Percentiles rank a stretch among this genome's conserved stretches.
Evolutionary conservation across 2,113 vertebrate species (phyloP).

Genomic region (Eclectus roratus): DNA sequence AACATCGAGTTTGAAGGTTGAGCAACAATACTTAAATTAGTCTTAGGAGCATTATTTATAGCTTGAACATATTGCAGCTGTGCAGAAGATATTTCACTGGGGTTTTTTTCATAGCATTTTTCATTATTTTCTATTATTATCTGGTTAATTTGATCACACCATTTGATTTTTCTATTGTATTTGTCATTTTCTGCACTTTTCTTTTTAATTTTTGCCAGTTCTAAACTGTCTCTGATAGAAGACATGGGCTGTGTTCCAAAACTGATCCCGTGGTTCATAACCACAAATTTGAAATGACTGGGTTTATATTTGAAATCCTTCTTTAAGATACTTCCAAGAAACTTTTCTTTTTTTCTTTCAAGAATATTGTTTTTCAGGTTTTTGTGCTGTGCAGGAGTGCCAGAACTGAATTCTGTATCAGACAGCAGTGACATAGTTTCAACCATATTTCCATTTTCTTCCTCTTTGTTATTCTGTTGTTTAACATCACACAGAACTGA

Average conservation of each 20-base stretch:
- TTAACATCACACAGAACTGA: neutral
- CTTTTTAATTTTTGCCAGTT: constrained; percentile 79
- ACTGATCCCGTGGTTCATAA: constrained; percentile 53
- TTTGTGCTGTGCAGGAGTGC: constrained; percentile 6
- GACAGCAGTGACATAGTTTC: constrained; percentile 17
- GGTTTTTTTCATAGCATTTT: neutral
- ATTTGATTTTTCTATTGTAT: constrained; percentile 81
- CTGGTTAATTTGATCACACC: constrained; percentile 83
- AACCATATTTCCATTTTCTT: constrained; percentile 8
- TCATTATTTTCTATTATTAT: neutral
- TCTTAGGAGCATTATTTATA: neutral
- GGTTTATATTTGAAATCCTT: constrained; percentile 77
- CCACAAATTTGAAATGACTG: constrained; percentile 16
- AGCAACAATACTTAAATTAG: constrained; percentile 14
- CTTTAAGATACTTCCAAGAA: constrained; percentile 88
- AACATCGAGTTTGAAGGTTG: constrained; percentile 10
- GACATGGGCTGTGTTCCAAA: constrained; percentile 72
- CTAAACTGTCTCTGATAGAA: constrained; percentile 86
- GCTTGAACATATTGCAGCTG: constrained; percentile 10
- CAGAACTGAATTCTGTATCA: constrained; percentile 6
- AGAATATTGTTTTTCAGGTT: constrained; percentile 19
- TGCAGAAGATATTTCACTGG: neutral
- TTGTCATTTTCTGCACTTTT: constrained; percentile 67
- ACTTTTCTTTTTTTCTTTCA: constrained; percentile 59
- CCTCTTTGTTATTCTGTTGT: neutral